These are phyloP conservation scores for Drosophila ficusphila DNA, from an alignment of 1,140 invertebrate genomes.

Conservation along the genomic window DNA sequence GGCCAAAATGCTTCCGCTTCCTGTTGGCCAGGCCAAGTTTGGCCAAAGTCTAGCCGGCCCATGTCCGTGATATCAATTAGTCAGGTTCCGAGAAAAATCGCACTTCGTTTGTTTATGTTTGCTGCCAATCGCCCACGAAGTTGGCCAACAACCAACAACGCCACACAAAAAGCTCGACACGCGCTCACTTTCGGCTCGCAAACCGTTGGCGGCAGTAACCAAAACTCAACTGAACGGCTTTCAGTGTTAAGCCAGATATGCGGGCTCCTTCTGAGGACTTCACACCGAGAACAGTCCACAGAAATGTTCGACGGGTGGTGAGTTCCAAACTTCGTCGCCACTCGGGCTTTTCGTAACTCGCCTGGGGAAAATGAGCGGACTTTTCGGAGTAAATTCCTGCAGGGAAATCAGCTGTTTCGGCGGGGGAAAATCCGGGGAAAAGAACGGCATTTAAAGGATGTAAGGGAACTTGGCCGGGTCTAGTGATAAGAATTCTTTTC, in stretches of 20 bases:
- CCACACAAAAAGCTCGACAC: slow-evolving; percentile 7
- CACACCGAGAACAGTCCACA: slow-evolving; percentile 13
- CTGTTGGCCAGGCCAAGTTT: slow-evolving; percentile 22
- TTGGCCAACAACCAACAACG: slow-evolving; percentile 15
- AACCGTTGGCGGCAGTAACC: slow-evolving; percentile 77
- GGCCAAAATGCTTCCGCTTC: slow-evolving; percentile 22
- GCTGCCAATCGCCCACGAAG: slow-evolving; percentile 45
- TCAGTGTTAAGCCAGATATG: slow-evolving; percentile 30
- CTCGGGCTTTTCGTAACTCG: background rate
- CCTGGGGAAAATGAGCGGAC: slow-evolving; percentile 14
- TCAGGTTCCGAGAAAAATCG: background rate
- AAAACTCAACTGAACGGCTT: slow-evolving; percentile 76
- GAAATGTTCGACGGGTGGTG: slow-evolving; percentile 57
- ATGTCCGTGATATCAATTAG: slow-evolving; percentile 25
- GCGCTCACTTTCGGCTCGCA: slow-evolving; percentile 39
- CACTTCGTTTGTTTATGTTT: slow-evolving; percentile 50
- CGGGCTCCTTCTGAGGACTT: slow-evolving; percentile 11
- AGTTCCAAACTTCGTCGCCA: slow-evolving; percentile 27
- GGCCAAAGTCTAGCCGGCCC: slow-evolving; percentile 32
- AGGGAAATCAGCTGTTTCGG: slow-evolving; percentile 66
- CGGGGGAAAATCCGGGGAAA: background rate
- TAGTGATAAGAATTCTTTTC: background rate
- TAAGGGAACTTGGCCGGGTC: background rate
- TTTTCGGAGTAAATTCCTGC: slow-evolving; percentile 72
- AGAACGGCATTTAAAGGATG: background rate